Evolutionary conservation across 2,888 invertebrate genomes (phyloP).

Genomic region (Heliconius ismenius): DNA sequence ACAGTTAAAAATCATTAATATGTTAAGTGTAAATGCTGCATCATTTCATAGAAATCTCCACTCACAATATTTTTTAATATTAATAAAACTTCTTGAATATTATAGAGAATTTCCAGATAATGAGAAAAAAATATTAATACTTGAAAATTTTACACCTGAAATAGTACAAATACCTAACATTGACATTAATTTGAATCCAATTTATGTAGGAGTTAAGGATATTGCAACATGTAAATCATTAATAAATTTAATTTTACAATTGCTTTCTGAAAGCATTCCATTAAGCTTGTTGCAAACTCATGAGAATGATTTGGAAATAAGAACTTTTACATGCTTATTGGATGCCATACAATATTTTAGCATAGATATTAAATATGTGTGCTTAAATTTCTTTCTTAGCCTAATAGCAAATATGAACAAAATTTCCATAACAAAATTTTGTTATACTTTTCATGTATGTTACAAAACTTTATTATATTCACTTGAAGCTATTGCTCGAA

Average conservation of each 20-base stretch:
- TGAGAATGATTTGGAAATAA: slow-evolving; percentile 47
- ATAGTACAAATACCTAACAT: slow-evolving; percentile 64
- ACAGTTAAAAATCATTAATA: slow-evolving; percentile 80
- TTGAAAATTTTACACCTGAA: slow-evolving; percentile 75
- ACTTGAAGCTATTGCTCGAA: slow-evolving; percentile 59
- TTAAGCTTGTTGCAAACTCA: slow-evolving; percentile 58
- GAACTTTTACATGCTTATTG: slow-evolving; percentile 55
- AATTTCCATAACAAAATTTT: slow-evolving; percentile 56
- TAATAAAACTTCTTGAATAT: slow-evolving; percentile 70
- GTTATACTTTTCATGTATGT: slow-evolving; percentile 54
- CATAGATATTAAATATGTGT: slow-evolving; percentile 64
- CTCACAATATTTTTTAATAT: slow-evolving; percentile 72
- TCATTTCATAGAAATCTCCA: slow-evolving; percentile 75
- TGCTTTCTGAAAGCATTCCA: slow-evolving; percentile 68
- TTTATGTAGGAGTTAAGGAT: slow-evolving; percentile 65
- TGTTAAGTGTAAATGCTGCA: slow-evolving; percentile 76
- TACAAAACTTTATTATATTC: slow-evolving; percentile 55
- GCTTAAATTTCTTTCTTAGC: slow-evolving; percentile 64
- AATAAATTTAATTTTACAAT: slow-evolving; percentile 62
- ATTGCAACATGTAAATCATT: slow-evolving; percentile 62
- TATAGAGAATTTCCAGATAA: slow-evolving; percentile 56
- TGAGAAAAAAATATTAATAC: slow-evolving; percentile 47
- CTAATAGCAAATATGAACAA: slow-evolving; percentile 62
- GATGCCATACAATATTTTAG: slow-evolving; percentile 64
- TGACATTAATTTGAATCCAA: slow-evolving; percentile 68